phyloP scores from a whole-genome alignment of 2,888 invertebrate species.

The Mylabris sibirica region DNA sequence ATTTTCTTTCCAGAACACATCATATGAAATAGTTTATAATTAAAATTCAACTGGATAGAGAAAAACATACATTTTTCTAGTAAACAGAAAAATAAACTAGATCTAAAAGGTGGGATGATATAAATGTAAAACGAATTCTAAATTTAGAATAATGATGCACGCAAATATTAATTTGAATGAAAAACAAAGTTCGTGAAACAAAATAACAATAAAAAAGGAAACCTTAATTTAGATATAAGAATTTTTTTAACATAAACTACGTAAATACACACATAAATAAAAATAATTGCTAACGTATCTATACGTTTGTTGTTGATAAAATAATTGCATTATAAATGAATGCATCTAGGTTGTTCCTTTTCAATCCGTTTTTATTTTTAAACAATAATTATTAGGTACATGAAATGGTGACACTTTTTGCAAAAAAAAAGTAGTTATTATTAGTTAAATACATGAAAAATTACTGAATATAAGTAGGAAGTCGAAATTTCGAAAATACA shows the following conservation, averaged over 20 bases:
- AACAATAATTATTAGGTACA: too few species aligned
- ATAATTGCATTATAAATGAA: neutral
- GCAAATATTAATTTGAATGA: neutral
- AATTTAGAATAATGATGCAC: constrained; percentile 7
- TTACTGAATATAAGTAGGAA: neutral
- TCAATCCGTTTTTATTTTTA: too few species aligned
- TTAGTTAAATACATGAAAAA: too few species aligned
- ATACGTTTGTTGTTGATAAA: neutral
- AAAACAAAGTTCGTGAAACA: neutral
- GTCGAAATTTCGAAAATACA: neutral
- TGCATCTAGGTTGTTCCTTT: neutral
- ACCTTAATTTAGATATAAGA: neutral
- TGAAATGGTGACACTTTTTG: too few species aligned
- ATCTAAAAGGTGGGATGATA: neutral
- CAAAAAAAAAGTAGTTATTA: neutral
- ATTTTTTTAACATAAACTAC: neutral
- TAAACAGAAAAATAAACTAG: neutral
- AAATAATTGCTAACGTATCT: neutral
- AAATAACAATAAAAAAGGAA: neutral
- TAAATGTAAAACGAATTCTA: neutral
- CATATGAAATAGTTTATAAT: neutral
- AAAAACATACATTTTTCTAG: neutral
- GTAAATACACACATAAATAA: neutral
- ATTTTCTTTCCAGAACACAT: too few species aligned
- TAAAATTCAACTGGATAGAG: neutral